A percentile compares a stretch with the other conserved stretches of the same genome.
phyloP scores from a whole-genome alignment of 2,888 invertebrate species.

The Acanthoscelides obtectus region DNA sequence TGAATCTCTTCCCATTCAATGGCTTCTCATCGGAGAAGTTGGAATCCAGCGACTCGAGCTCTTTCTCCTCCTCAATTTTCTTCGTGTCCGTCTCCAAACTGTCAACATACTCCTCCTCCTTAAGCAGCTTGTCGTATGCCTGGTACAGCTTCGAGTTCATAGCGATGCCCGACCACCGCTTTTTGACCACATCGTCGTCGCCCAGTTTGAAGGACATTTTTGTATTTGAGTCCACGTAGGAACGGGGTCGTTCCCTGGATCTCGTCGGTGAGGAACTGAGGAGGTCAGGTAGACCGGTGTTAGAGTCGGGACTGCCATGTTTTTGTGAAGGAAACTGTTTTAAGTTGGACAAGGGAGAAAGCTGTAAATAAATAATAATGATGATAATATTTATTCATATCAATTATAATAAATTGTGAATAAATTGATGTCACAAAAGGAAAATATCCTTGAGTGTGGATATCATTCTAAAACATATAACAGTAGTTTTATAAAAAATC shows the following conservation, averaged over 20 bases:
- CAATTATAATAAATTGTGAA: not conserved
- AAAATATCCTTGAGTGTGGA: too few species aligned
- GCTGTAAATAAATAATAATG: constrained; percentile 14
- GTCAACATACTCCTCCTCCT: constrained; percentile 67
- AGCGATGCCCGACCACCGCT: constrained; percentile 71
- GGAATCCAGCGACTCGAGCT: constrained; percentile 43
- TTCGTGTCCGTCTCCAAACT: constrained; percentile 55
- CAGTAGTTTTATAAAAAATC: too few species aligned
- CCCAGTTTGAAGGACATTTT: constrained; percentile 43
- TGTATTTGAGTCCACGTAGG: constrained; percentile 59
- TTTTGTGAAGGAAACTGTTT: constrained; percentile 49
- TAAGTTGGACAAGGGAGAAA: constrained; percentile 29
- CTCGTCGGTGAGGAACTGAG: constrained; percentile 49
- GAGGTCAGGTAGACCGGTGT: constrained; percentile 54
- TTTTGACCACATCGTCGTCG: constrained; percentile 50
- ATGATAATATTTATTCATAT: too few species aligned
- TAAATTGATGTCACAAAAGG: not conserved
- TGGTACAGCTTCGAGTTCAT: constrained; percentile 67
- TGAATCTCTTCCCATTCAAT: constrained; percentile 63
- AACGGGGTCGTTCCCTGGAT: constrained; percentile 58
- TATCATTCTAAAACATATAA: too few species aligned
- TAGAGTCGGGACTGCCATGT: constrained; percentile 49
- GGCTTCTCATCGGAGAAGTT: constrained; percentile 44
- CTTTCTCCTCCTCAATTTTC: constrained; percentile 28
- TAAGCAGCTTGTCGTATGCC: constrained; percentile 64